Conservation (phyloP, 2,113 vertebrate genomes). For the Phoxinus phoxinus region DNA sequence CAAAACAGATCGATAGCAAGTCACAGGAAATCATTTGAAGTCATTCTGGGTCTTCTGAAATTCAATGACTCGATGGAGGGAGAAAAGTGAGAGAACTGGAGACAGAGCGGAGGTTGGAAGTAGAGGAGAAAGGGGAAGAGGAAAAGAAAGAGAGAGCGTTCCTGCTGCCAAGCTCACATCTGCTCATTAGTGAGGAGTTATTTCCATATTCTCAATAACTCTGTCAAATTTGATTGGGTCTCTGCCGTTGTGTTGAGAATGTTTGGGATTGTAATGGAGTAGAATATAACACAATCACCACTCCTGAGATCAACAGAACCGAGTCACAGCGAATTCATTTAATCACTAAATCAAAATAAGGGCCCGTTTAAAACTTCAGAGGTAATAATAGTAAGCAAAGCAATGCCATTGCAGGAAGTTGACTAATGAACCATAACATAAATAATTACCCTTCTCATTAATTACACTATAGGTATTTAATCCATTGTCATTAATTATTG, state of each 20-base stretch:
- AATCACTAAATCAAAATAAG: slow-evolving; percentile 47
- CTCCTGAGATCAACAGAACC: slow-evolving; percentile 42
- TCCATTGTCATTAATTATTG: slow-evolving; percentile 58
- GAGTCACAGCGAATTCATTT: slow-evolving; percentile 46
- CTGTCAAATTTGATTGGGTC: slow-evolving; percentile 59
- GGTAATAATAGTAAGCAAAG: slow-evolving; percentile 54
- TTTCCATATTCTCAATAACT: slow-evolving; percentile 66
- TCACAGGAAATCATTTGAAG: slow-evolving; percentile 57
- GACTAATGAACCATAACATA: slow-evolving; percentile 57
- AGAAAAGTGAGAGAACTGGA: slow-evolving; percentile 16
- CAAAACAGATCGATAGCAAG: slow-evolving; percentile 54
- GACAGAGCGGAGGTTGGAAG: slow-evolving; percentile 9
- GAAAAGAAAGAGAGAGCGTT: slow-evolving; percentile 27
- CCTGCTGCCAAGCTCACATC: slow-evolving; percentile 59
- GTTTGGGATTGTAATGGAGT: slow-evolving; percentile 55
- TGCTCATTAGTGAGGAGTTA: slow-evolving; percentile 62
- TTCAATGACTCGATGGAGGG: slow-evolving; percentile 54
- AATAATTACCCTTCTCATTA: slow-evolving; percentile 61
- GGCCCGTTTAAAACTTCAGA: slow-evolving; percentile 26
- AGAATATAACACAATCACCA: slow-evolving; percentile 52
- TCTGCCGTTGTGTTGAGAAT: slow-evolving; percentile 28
- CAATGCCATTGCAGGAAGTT: slow-evolving; percentile 46
- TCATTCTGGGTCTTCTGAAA: slow-evolving; percentile 51
- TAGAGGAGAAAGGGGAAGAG: background rate
- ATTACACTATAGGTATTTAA: slow-evolving; percentile 56